Conservation (phyloP, 2,888 invertebrate genomes). For the Xylocampa areola region DNA sequence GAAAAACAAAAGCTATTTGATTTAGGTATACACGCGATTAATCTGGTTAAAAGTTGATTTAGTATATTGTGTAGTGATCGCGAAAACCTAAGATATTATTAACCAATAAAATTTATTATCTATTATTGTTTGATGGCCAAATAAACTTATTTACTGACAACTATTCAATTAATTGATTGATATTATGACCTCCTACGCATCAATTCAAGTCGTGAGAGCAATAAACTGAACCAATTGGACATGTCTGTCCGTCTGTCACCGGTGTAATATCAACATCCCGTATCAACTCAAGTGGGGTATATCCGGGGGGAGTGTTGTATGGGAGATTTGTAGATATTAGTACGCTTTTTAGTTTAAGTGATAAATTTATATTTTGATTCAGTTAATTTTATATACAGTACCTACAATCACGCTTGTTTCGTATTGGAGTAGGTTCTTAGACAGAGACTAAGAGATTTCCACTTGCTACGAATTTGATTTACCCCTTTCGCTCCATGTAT, state of each 20-base stretch:
- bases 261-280: conserved; percentile 69
- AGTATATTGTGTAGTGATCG: too few species aligned
- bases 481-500: too few species aligned
- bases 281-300: conserved; percentile 53
- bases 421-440: too few species aligned
- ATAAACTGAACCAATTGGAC: conserved; percentile 41
- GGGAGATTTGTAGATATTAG: conserved; percentile 33
- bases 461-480: too few species aligned
- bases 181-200: conserved; percentile 23
- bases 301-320: conserved; percentile 26
- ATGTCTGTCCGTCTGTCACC: conserved; percentile 63
- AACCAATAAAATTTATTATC: conserved; percentile 2
- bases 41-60: too few species aligned
- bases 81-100: too few species aligned
- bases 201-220: conserved; percentile 42
- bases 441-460: too few species aligned
- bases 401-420: too few species aligned
- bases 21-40: too few species aligned
- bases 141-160: conserved; percentile 20
- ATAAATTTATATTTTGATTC: not conserved
- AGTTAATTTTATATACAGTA: too few species aligned
- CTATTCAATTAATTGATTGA: conserved; percentile 41
- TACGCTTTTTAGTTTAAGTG: conserved; percentile 33
- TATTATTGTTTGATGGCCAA: conserved; percentile 1
- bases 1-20: too few species aligned